A percentile compares a stretch with the other conserved stretches of the same genome.
phyloP scores from a whole-genome alignment of 2,888 invertebrate genomes.

The Lissocephala sabroskyi region DNA sequence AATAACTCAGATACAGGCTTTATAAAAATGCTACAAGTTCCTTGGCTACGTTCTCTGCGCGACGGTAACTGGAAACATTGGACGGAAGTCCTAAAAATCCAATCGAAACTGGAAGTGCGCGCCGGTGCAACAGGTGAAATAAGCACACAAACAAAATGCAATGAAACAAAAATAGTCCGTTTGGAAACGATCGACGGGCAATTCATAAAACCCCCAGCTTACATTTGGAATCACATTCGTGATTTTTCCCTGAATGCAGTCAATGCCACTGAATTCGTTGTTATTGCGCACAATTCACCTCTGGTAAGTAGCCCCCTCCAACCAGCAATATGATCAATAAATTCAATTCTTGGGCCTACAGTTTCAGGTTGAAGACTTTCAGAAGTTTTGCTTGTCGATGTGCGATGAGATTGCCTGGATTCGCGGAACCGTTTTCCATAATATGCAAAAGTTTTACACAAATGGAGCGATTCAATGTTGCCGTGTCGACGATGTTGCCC shows the following conservation, averaged over 20 bases:
- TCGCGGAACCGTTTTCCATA: constrained; percentile 17
- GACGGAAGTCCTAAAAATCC: constrained; percentile 22
- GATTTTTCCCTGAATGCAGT: constrained; percentile 3
- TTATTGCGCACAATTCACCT: constrained; percentile 35
- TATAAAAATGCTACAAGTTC: constrained; percentile 18
- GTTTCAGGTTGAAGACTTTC: constrained; percentile 9
- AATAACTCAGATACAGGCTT: constrained; percentile 1
- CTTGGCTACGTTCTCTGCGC: constrained; percentile 30
- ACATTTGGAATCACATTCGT: constrained; percentile 39
- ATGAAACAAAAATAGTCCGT: no score
- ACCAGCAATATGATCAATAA: no score
- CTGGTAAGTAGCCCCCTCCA: constrained; percentile 22
- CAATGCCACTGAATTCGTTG: constrained; percentile 22
- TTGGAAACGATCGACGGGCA: constrained; percentile 8
- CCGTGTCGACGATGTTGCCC: constrained; percentile 24
- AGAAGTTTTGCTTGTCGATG: constrained; percentile 27
- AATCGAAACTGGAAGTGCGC: constrained; percentile 24
- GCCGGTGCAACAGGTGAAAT: constrained; percentile 31
- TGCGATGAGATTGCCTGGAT: constrained; percentile 36
- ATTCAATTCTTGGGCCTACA: constrained; percentile 1
- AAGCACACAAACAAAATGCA: neutral
- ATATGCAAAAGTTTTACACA: constrained; percentile 19
- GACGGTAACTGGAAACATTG: constrained; percentile 34
- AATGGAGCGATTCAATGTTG: constrained; percentile 36
- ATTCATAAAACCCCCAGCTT: constrained; percentile 18